A percentile compares a stretch with the other conserved stretches of the same genome.
phyloP scores from a whole-genome alignment of 1,140 invertebrate genomes.

The Drosophila pruinosa region DNA sequence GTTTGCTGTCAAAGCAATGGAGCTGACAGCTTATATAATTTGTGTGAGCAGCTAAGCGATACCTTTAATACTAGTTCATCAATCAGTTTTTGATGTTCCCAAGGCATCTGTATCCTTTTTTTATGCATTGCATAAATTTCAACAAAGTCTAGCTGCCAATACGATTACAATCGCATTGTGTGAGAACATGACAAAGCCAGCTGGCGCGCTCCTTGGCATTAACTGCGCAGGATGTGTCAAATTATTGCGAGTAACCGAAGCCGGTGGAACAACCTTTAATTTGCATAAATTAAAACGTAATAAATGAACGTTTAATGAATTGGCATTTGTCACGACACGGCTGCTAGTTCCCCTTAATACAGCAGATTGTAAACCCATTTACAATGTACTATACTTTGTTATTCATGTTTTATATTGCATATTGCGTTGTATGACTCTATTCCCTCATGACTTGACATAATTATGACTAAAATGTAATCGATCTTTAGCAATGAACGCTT shows the following conservation, averaged over 20 bases:
- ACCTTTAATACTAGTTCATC: neutral
- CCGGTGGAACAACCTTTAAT: conserved; percentile 36
- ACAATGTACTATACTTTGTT: neutral
- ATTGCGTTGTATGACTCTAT: neutral
- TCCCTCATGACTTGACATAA: conserved; percentile 5
- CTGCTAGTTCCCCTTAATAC: neutral
- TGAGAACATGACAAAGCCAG: neutral
- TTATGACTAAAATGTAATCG: conserved; percentile 6
- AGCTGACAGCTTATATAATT: neutral
- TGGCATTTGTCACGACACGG: conserved; percentile 44
- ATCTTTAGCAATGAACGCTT: neutral
- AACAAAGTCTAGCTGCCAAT: too few relatives aligned
- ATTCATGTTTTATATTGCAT: neutral
- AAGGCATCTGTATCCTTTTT: neutral
- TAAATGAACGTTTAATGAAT: conserved; percentile 56
- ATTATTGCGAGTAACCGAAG: neutral
- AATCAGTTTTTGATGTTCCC: neutral
- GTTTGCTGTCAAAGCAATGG: neutral
- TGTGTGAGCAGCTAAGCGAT: too few relatives aligned
- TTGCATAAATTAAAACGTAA: conserved; percentile 65
- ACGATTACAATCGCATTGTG: neutral
- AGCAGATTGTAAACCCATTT: conserved; percentile 9
- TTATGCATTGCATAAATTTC: neutral
- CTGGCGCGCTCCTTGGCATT: neutral
- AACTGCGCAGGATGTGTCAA: conserved; percentile 37